phyloP scores from a whole-genome alignment of 2,113 vertebrate genomes.

The Cettia cetti region DNA sequence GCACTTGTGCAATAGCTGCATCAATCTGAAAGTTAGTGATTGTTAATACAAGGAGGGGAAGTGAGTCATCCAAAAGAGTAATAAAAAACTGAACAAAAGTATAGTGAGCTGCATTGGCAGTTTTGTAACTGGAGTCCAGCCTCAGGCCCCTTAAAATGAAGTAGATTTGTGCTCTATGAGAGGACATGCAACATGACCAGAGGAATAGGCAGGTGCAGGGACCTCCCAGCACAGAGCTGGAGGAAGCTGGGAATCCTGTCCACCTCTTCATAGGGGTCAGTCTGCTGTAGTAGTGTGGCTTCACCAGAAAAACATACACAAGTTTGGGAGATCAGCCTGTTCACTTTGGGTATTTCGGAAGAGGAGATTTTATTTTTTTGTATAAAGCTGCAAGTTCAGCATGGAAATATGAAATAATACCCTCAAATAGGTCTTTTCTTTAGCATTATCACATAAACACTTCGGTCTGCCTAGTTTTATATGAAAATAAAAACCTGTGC shows the following conservation, averaged over 20 bases:
- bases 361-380: accelerated
- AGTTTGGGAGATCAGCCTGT: neutral
- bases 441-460: neutral
- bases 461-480: neutral
- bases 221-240: accelerated
- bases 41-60: neutral
- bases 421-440: neutral
- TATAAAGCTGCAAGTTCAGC: neutral
- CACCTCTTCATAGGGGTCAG: accelerated
- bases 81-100: neutral
- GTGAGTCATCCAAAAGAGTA: neutral
- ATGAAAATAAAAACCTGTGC: neutral
- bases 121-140: neutral
- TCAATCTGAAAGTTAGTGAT: neutral
- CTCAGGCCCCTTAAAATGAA: neutral
- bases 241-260: neutral
- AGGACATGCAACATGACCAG: neutral
- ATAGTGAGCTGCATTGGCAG: neutral
- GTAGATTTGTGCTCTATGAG: neutral
- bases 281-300: neutral
- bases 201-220: neutral
- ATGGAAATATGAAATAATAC: neutral
- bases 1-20: neutral
- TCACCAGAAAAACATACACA: neutral
- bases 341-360: accelerated